These are phyloP conservation scores for Trichomycterus rosablanca DNA, from an alignment of 2,113 vertebrate genomes.

Conservation along the genomic window DNA sequence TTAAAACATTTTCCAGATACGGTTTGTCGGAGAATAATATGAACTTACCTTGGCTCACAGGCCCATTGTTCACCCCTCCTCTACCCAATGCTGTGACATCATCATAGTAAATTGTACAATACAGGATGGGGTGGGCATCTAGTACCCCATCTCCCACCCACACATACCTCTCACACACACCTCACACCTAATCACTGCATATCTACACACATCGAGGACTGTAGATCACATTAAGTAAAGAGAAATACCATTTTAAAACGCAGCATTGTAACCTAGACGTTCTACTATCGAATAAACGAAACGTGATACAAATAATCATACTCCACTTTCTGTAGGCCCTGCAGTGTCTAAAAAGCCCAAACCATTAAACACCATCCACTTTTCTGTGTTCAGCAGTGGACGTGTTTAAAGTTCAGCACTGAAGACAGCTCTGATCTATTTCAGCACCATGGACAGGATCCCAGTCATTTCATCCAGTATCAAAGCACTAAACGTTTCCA, in stretches of 20 bases:
- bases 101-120: constrained; percentile 85
- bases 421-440: constrained; percentile 40
- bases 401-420: constrained; percentile 42
- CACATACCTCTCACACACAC: constrained; percentile 26
- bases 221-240: no score
- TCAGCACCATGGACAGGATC: constrained; percentile 57
- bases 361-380: background rate
- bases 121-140: constrained; percentile 62
- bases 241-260: no score
- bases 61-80: constrained; percentile 82
- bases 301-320: background rate
- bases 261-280: background rate
- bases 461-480: background rate
- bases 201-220: background rate
- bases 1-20: constrained; percentile 62
- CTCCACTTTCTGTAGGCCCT: background rate
- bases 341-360: background rate
- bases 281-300: background rate
- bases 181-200: background rate
- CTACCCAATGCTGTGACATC: constrained; percentile 85
- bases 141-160: constrained; percentile 24
- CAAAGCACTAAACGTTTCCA: constrained; percentile 9
- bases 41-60: constrained; percentile 84
- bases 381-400: background rate
- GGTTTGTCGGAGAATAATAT: constrained; percentile 79